Conservation (phyloP, 1,140 invertebrate species). For the Reticulitermes speratus region DNA sequence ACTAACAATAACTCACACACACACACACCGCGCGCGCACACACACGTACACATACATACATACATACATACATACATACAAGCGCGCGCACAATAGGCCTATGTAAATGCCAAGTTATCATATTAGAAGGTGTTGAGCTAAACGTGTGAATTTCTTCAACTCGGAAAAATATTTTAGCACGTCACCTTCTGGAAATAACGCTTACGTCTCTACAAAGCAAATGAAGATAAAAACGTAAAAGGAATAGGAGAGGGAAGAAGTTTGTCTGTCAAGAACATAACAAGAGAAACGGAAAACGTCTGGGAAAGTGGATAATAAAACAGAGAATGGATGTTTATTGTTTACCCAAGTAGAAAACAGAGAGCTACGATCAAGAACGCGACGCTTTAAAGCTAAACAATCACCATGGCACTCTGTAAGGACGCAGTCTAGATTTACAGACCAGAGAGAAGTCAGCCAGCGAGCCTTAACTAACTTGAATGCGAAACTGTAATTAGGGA, state of each 20-base stretch:
- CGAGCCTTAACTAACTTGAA: too few relatives aligned
- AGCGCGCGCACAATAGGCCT: too few relatives aligned
- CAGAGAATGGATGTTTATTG: not conserved
- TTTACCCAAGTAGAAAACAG: constrained; percentile 14
- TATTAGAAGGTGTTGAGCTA: too few relatives aligned
- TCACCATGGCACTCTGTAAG: not conserved
- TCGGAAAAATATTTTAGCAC: not conserved
- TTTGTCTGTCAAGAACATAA: not conserved
- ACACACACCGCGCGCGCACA: too few relatives aligned
- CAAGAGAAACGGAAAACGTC: constrained; percentile 8
- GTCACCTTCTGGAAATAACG: not conserved
- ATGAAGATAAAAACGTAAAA: not conserved
- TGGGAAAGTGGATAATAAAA: constrained; percentile 12
- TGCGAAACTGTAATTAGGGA: too few relatives aligned
- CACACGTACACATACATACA: too few relatives aligned
- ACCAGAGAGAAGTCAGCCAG: not conserved
- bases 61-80: too few relatives aligned
- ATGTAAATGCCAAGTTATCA: too few relatives aligned
- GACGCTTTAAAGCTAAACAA: not conserved
- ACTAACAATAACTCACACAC: too few relatives aligned
- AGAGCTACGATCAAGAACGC: not conserved
- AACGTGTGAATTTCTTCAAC: too few relatives aligned
- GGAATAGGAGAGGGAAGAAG: not conserved
- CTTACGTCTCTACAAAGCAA: not conserved
- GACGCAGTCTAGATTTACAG: not conserved